phyloP scores from a whole-genome alignment of 2,113 vertebrate genomes.

The Hyperopisus bebe region DNA sequence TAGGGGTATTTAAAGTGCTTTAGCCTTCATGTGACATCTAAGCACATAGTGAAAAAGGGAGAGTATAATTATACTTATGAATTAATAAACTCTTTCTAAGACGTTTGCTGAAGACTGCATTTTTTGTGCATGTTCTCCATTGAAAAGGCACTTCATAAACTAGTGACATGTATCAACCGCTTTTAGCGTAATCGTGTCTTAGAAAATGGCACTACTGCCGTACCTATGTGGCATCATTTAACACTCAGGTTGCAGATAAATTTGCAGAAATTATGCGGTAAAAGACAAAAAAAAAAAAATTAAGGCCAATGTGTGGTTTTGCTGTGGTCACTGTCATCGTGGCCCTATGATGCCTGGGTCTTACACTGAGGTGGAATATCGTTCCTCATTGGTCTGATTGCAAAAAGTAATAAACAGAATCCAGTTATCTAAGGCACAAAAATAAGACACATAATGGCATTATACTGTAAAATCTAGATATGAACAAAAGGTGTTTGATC shows the following conservation, averaged over 20 bases:
- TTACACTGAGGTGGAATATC: not conserved
- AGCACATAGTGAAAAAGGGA: not conserved
- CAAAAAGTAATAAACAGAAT: not conserved
- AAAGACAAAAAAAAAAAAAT: not conserved
- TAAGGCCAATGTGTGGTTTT: not conserved
- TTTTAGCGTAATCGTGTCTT: not conserved
- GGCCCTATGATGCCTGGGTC: not conserved
- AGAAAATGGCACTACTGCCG: not conserved
- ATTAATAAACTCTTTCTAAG: not conserved
- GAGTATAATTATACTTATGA: not conserved
- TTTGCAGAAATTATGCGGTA: not conserved
- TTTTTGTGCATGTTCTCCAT: not conserved
- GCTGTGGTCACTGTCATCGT: not conserved
- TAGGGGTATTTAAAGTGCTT: not conserved
- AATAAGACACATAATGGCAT: not conserved
- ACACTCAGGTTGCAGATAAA: not conserved
- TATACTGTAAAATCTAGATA: not conserved
- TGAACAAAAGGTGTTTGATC: not conserved
- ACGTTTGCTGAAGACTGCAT: not conserved
- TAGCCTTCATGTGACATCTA: not conserved
- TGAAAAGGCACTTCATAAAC: not conserved
- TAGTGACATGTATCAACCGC: not conserved
- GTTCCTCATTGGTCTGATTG: not conserved
- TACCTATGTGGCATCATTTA: not conserved
- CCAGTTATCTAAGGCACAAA: not conserved